Evolutionary conservation across 2,888 invertebrate species (phyloP), one percentile per base, ranked within the genome.

Genomic region (Protodeltote pygarga): DNA sequence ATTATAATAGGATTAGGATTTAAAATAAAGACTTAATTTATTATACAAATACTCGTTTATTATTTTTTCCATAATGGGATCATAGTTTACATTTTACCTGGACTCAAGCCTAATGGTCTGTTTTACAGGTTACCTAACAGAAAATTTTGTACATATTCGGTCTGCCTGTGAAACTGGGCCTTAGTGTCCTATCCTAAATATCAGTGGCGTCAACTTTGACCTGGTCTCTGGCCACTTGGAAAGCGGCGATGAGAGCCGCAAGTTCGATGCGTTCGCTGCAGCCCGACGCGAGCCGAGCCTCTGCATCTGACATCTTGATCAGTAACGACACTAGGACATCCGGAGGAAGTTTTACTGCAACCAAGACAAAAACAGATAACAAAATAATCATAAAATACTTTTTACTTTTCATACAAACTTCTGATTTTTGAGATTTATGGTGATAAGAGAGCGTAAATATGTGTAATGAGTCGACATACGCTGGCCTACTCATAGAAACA

Each of bases 201-300:
- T 50, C 37, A 3, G 48, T 39, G 1, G 33, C 13, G 19, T 80
- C 74, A 1, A 83, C 34, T 19, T 77, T 73, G 19, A 89, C 85
- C 39, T 93, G 87, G 62, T 95, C 94, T 52, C 97, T 93, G 6
- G 95, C 96, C 19, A 93, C 86, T 69, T 97, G 95, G 87, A 99
- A 99, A 3, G 96, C 95, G n/a, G 97, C 94, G 35, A 99, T 94
- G 37, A 99, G 93, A 0, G 98, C 95, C 41, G 97, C 95, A 9
- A 98, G 92, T 87, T 99, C 99, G 29, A 98, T 94, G 64, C 96
- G 95, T 87, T 99, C 99, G 78, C 94, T 96, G 55, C 97, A 96
- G 15, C 99, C 99, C 53, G 94, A 93, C 0, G 97, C 93, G 19
- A 99, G 90, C 20, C 98, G 93, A 77, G 95, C 94, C 87, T 99